phyloP scores from a whole-genome alignment of 2,797 vertebrate genomes.

The Pseudochirops cupreus region DNA sequence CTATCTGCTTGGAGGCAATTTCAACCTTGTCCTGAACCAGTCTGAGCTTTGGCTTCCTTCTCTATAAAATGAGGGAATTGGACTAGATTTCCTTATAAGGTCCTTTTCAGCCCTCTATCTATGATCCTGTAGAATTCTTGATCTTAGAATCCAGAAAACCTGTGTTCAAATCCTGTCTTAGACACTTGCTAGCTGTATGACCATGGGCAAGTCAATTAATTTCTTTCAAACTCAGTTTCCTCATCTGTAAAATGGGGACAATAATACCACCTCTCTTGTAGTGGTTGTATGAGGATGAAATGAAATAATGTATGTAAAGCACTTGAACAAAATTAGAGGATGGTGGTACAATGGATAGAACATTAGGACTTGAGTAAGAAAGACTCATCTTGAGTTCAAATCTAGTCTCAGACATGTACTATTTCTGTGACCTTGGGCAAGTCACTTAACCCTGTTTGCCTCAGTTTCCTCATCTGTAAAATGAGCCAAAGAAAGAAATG shows the following conservation, averaged over 20 bases:
- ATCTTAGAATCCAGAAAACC: not conserved
- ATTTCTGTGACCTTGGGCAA: not conserved
- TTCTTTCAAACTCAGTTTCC: not conserved
- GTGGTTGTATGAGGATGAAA: not conserved
- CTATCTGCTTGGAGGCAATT: conserved; percentile 15
- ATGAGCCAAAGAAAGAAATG: not conserved
- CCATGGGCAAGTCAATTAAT: not conserved
- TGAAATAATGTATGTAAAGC: not conserved
- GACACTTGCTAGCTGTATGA: not conserved
- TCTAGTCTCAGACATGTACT: not conserved
- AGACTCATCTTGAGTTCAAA: not conserved
- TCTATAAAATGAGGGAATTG: not conserved
- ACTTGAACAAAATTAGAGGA: not conserved
- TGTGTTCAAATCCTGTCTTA: not conserved
- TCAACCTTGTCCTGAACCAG: not conserved
- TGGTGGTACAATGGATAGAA: not conserved
- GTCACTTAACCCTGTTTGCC: not conserved
- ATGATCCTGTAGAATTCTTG: not conserved
- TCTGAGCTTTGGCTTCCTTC: not conserved
- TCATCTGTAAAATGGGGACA: not conserved
- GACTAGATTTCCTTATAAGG: not conserved
- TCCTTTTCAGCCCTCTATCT: not conserved
- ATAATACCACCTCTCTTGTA: not conserved
- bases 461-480: not conserved
- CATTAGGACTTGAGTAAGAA: not conserved